These are phyloP conservation scores for Camponotus fellah DNA, from an alignment of 2,888 invertebrate species.

Conservation along the genomic window DNA sequence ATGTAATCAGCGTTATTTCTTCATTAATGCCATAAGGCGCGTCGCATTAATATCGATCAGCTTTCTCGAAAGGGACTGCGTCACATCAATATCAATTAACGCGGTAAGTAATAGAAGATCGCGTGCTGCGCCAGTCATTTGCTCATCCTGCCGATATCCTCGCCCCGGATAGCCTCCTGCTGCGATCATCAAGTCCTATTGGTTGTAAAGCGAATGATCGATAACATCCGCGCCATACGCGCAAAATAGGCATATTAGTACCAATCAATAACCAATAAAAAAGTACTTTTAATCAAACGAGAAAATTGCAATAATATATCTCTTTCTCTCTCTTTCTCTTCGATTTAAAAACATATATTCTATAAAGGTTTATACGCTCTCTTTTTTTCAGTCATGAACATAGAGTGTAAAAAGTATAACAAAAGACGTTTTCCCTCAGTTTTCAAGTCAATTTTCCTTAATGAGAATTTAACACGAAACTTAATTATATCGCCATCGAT, in stretches of 20 bases:
- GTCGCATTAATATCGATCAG: conserved; percentile 77
- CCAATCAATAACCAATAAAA: conserved; percentile 61
- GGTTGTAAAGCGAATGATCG: conserved; percentile 62
- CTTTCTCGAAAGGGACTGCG: conserved; percentile 70
- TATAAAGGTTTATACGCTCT: neutral
- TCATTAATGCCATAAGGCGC: conserved; percentile 60
- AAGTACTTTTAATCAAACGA: conserved; percentile 38
- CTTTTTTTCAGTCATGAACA: conserved; percentile 7
- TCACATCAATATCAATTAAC: conserved; percentile 80
- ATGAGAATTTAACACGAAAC: neutral
- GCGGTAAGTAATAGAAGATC: conserved; percentile 76
- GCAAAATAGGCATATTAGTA: conserved; percentile 40
- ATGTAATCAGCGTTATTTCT: conserved; percentile 1
- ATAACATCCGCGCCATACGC: conserved; percentile 54
- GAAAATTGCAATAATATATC: conserved; percentile 16
- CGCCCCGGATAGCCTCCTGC: conserved; percentile 60
- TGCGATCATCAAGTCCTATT: conserved; percentile 66
- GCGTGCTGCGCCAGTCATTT: conserved; percentile 73
- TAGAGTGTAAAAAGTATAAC: neutral
- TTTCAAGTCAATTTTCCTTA: conserved; percentile 13
- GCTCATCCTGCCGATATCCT: conserved; percentile 66
- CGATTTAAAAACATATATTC: neutral
- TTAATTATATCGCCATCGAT: neutral
- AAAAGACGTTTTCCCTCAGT: neutral
- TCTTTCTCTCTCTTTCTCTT: neutral